A percentile compares a stretch with the other conserved stretches of the same genome.
Conservation (phyloP, 2,888 invertebrate species). For the Polymixis lichenea region DNA sequence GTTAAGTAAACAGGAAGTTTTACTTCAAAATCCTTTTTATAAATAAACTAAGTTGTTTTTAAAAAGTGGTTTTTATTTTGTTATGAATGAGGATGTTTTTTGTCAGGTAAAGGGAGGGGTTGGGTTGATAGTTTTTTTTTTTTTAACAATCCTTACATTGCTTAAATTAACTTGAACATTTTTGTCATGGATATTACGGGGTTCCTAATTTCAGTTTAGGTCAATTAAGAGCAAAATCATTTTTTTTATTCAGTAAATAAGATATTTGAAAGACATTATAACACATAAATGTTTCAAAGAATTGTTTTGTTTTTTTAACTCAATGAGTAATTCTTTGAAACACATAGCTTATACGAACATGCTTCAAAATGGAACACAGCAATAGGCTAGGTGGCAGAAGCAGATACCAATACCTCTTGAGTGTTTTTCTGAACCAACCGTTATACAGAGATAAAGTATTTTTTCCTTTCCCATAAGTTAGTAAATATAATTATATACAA, state of each 20-base stretch:
- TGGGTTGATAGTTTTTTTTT: too few relatives aligned
- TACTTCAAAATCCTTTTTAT: conserved; percentile 2
- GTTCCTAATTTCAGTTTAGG: neutral
- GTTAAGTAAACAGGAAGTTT: conserved; percentile 16
- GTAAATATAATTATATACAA: neutral
- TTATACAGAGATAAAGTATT: neutral
- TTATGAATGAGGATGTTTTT: neutral
- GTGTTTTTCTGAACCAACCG: neutral
- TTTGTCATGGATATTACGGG: neutral
- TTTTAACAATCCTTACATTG: too few relatives aligned
- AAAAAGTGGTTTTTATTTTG: neutral
- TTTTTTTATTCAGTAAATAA: neutral
- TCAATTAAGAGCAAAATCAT: neutral
- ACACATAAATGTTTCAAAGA: neutral
- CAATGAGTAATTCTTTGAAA: too few relatives aligned
- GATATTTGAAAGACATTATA: neutral
- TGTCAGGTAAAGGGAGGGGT: neutral
- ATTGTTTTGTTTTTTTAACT: too few relatives aligned
- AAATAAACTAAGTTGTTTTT: neutral
- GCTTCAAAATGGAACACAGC: neutral
- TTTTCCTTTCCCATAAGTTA: neutral
- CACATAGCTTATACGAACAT: too few relatives aligned
- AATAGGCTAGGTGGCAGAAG: neutral
- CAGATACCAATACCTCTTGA: neutral
- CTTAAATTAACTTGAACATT: too few relatives aligned